Evolutionary conservation across 2,797 vertebrate genomes (phyloP).

Genomic region (Notamacropus eugenii): DNA sequence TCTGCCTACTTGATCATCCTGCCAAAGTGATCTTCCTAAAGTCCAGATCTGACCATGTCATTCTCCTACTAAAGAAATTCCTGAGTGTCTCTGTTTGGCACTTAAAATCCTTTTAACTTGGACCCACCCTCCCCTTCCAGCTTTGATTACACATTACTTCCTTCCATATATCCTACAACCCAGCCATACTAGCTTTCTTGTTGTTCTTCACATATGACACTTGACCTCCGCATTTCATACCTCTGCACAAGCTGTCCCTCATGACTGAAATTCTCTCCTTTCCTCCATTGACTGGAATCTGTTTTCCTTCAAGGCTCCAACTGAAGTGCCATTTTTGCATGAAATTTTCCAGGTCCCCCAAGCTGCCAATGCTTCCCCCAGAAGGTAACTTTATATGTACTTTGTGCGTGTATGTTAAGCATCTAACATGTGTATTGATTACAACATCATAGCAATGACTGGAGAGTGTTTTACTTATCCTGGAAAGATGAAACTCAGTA

Average conservation of each 20-base stretch:
- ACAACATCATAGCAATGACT: slow-evolving; percentile 99
- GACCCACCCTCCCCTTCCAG: neutral
- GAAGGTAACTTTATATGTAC: neutral
- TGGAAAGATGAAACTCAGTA: slow-evolving; percentile 95
- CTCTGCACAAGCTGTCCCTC: neutral
- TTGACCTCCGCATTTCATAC: neutral
- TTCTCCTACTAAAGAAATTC: neutral
- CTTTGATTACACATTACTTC: neutral
- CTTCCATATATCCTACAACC: neutral
- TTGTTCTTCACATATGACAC: neutral
- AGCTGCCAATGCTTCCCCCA: neutral
- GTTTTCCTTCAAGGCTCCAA: neutral
- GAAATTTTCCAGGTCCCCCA: neutral
- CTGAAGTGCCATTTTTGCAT: neutral
- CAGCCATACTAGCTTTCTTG: neutral
- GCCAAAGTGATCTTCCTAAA: neutral
- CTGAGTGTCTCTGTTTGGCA: neutral
- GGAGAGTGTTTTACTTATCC: slow-evolving; percentile 99
- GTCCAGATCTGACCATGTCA: neutral
- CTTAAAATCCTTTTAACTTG: neutral
- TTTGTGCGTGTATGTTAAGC: neutral
- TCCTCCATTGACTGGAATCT: neutral
- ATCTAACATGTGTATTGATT: slow-evolving; percentile 97
- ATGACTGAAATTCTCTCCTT: neutral
- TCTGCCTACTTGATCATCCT: neutral